Evolutionary conservation across 2,113 vertebrate species (phyloP).

Genomic region (Dipodomys merriami): DNA sequence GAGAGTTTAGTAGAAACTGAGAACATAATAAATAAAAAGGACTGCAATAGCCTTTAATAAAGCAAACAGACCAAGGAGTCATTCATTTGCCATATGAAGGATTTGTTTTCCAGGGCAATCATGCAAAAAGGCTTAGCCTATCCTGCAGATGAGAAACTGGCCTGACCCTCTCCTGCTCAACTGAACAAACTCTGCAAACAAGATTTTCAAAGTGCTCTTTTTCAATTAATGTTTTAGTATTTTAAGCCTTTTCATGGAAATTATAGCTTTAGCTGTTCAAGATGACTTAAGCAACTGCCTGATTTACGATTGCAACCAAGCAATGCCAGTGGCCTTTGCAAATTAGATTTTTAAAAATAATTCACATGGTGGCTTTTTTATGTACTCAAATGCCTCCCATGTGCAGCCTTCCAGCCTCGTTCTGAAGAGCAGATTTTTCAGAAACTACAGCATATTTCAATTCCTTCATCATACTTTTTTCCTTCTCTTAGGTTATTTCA

Average conservation of each 20-base stretch:
- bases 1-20: conserved; percentile 71
- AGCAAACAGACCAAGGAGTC: conserved; percentile 78
- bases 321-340: conserved; percentile 67
- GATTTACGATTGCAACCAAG: conserved; percentile 74
- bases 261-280: conserved; percentile 56
- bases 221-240: conserved; percentile 75
- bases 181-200: conserved; percentile 63
- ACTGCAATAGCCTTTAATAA: conserved; percentile 73
- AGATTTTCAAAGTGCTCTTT: conserved; percentile 53
- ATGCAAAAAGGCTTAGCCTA: conserved; percentile 75
- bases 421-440: conserved; percentile 65
- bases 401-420: not conserved
- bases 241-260: conserved; percentile 67
- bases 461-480: not conserved
- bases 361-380: conserved; percentile 60
- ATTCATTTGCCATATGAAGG: conserved; percentile 74
- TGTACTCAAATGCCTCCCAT: conserved; percentile 61
- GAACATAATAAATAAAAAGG: conserved; percentile 78
- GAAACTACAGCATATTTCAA: conserved; percentile 2
- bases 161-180: conserved; percentile 50
- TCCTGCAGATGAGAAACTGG: conserved; percentile 54
- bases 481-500: conserved; percentile 6
- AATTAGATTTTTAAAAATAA: conserved; percentile 78
- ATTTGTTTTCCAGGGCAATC: conserved; percentile 73
- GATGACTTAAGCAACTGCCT: conserved; percentile 67